Evolutionary conservation across 2,888 invertebrate genomes (phyloP).

Genomic region (Drosophila mimica): DNA sequence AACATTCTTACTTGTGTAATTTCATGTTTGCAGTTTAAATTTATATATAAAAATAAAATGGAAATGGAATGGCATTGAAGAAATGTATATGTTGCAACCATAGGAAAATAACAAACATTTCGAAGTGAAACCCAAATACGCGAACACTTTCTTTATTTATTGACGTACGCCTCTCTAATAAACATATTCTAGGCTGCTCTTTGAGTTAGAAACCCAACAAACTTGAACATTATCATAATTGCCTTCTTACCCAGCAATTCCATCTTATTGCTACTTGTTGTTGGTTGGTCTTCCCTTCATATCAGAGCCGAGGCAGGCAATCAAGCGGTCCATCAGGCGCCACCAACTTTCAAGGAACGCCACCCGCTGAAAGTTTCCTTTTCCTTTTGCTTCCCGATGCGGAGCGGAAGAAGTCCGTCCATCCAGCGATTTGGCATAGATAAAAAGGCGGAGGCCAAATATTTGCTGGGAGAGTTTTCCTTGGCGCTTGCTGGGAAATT

Average conservation of each 20-base stretch:
- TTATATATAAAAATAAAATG: neutral
- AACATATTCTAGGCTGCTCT: conserved; percentile 11
- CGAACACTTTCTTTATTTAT: neutral
- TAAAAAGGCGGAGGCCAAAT: conserved; percentile 58
- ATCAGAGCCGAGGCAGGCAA: conserved; percentile 48
- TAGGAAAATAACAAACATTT: neutral
- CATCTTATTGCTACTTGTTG: conserved; percentile 40
- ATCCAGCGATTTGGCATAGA: conserved; percentile 59
- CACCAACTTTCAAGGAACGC: conserved; percentile 49
- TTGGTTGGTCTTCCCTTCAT: conserved; percentile 25
- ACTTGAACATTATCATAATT: conserved; percentile 65
- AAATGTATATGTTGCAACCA: neutral
- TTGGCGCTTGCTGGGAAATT: conserved; percentile 46
- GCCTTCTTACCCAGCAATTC: conserved; percentile 44
- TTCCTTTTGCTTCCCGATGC: neutral
- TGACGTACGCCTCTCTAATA: neutral
- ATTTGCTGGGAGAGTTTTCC: conserved; percentile 55
- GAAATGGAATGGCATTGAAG: neutral
- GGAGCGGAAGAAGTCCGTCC: conserved; percentile 35
- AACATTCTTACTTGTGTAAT: neutral
- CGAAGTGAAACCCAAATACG: neutral
- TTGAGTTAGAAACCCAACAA: conserved; percentile 40
- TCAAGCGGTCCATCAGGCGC: conserved; percentile 57
- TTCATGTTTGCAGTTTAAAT: neutral
- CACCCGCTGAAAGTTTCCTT: conserved; percentile 6